Percentiles rank a stretch among this genome's conserved stretches.
Conservation (phyloP, 2,797 vertebrate genomes). For the Serranus cabrilla region DNA sequence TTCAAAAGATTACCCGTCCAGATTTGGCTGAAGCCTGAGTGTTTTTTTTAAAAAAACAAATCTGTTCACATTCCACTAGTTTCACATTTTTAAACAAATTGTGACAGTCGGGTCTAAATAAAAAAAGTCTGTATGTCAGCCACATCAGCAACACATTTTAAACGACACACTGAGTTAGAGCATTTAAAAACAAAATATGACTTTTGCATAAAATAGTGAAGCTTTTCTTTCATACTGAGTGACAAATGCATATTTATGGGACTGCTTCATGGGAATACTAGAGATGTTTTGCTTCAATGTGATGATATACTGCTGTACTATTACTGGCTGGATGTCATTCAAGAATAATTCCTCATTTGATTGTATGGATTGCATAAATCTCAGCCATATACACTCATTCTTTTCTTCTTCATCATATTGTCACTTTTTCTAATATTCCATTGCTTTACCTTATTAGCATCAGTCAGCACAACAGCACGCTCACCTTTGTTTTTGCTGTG, state of each 20-base stretch:
- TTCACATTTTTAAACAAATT: no score
- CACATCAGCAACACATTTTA: no score
- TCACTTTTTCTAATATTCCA: not conserved
- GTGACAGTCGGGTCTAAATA: no score
- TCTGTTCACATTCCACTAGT: no score
- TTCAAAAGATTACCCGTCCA: no score
- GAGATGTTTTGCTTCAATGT: not conserved
- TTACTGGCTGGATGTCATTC: not conserved
- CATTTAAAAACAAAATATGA: no score
- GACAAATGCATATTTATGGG: no score
- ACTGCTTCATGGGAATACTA: not conserved
- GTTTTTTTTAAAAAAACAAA: no score
- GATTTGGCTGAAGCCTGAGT: no score
- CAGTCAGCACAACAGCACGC: conserved; percentile 36
- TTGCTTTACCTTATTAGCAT: conserved; percentile 17
- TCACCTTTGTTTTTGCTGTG: conserved; percentile 57
- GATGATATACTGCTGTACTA: no score
- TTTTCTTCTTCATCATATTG: conserved; percentile 12
- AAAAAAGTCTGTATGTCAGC: no score
- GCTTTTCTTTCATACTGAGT: not conserved
- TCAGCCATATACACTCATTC: not conserved
- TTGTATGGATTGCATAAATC: not conserved
- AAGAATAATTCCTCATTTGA: not conserved
- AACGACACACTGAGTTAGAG: no score
- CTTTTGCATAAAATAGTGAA: not conserved